Evolutionary conservation across 2,888 invertebrate species (phyloP).

Genomic region (Spodoptera littoralis): DNA sequence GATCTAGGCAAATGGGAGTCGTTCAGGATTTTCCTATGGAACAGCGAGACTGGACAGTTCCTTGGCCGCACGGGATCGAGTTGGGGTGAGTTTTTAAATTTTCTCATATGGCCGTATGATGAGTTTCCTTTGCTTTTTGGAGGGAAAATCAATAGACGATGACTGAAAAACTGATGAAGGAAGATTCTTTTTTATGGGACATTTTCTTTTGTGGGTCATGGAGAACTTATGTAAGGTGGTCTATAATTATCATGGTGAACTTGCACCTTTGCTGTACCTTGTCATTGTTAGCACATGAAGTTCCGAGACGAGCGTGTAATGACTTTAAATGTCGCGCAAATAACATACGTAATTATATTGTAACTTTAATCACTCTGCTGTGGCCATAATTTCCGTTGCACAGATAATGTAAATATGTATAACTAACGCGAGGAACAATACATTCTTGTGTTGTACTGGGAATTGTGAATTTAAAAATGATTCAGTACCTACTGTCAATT

Average conservation of each 20-base stretch:
- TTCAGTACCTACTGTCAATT: no score
- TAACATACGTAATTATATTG: no score
- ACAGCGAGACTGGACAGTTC: conserved; percentile 97
- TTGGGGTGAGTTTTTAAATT: conserved; percentile 94
- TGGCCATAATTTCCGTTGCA: no score
- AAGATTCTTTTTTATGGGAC: neutral
- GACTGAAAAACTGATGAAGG: conserved; percentile 4
- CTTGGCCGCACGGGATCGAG: conserved; percentile 97
- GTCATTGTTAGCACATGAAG: conserved; percentile 8
- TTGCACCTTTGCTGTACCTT: conserved; percentile 3
- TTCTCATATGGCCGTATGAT: conserved; percentile 9
- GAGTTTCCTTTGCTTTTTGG: conserved; percentile 61
- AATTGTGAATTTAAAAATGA: neutral
- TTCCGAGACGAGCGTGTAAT: neutral
- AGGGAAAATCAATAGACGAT: conserved; percentile 67
- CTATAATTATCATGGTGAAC: conserved; percentile 24
- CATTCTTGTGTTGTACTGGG: no score
- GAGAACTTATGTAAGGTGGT: conserved; percentile 10
- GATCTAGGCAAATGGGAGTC: conserved; percentile 95
- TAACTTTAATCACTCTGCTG: no score
- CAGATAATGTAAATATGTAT: no score
- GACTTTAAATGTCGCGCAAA: no score
- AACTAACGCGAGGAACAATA: no score
- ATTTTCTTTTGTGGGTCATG: neutral
- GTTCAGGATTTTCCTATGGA: conserved; percentile 95